A percentile compares a stretch with the other conserved stretches of the same genome.
Evolutionary conservation across 2,797 vertebrate genomes (phyloP).

Genomic region (Semaprochilodus insignis): DNA sequence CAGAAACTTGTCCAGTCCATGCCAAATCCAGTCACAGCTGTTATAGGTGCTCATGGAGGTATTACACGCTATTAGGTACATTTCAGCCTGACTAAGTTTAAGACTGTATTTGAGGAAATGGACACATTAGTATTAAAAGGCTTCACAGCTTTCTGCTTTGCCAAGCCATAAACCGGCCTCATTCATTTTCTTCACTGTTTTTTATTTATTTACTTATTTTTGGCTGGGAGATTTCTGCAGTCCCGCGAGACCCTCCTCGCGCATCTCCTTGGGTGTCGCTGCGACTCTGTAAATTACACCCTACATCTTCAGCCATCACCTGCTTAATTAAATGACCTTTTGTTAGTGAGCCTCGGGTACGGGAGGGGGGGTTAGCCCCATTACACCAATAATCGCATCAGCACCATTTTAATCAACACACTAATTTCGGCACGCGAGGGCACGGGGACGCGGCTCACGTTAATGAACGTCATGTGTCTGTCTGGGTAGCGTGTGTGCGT

Average conservation of each 20-base stretch:
- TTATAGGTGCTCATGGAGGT: no score
- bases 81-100: no score
- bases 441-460: slow-evolving; percentile 48
- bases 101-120: no score
- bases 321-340: slow-evolving; percentile 68
- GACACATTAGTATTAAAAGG: no score
- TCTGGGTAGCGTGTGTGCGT: background rate
- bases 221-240: background rate
- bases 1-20: no score
- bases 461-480: slow-evolving; percentile 53
- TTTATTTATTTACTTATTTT: background rate
- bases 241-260: background rate
- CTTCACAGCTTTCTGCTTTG: no score
- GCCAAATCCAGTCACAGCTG: no score
- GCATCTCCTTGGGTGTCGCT: slow-evolving; percentile 14
- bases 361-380: slow-evolving; percentile 54
- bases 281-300: slow-evolving; percentile 52
- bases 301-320: slow-evolving; percentile 59
- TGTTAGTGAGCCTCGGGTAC: slow-evolving; percentile 60
- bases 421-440: slow-evolving; percentile 60
- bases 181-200: background rate
- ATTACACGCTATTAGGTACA: no score
- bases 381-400: slow-evolving; percentile 65
- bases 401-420: slow-evolving; percentile 63
- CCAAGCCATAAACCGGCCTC: no score